Conservation (phyloP, 2,797 vertebrate genomes). For the Microtus californicus region DNA sequence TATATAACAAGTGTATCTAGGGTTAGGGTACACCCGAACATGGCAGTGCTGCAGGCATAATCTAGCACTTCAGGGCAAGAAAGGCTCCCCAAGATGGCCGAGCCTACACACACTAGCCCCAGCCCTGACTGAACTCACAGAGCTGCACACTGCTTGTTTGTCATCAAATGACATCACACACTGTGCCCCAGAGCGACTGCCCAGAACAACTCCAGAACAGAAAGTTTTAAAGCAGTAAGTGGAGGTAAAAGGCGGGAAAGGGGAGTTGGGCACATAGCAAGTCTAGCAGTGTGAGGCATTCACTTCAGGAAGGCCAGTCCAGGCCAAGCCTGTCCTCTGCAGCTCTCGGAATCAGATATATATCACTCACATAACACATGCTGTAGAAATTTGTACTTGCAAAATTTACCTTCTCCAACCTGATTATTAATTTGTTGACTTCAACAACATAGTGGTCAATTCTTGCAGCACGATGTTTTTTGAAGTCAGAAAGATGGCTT, state of each 20-base stretch:
- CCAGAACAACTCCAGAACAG: background rate
- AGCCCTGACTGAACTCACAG: background rate
- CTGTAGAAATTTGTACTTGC: conserved; percentile 47
- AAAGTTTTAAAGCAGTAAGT: background rate
- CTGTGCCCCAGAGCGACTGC: too few relatives aligned
- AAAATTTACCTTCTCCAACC: conserved; percentile 95
- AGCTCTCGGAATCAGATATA: background rate
- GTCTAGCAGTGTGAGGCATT: background rate
- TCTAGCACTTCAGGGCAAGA: background rate
- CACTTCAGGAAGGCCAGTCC: background rate
- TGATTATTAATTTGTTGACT: conserved; percentile 98
- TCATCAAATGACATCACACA: background rate
- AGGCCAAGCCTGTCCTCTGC: background rate
- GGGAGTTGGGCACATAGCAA: background rate
- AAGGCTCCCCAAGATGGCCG: background rate
- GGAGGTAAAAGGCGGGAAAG: background rate
- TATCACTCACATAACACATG: background rate
- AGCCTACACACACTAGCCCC: too few relatives aligned
- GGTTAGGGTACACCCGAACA: background rate
- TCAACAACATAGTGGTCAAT: conserved; percentile 99
- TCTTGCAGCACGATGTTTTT: conserved; percentile 96
- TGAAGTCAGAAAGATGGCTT: conserved; percentile 96
- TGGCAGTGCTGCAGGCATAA: background rate
- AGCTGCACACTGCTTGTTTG: too few relatives aligned
- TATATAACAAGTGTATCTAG: background rate